Conservation (phyloP, 1,140 invertebrate genomes). For the Pseudomyrmex flavicornis region DNA sequence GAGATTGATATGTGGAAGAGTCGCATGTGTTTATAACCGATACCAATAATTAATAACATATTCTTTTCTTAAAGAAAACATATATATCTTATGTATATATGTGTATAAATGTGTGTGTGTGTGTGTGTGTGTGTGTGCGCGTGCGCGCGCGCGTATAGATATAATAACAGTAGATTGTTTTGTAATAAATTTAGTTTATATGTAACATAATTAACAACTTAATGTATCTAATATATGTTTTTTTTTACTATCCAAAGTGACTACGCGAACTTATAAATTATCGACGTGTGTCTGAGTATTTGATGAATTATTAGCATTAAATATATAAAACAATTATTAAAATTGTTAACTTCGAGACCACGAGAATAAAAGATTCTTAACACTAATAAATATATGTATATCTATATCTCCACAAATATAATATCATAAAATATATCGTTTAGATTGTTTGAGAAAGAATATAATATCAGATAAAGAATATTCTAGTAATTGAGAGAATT, state of each 20-base stretch:
- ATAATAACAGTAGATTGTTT: conserved; percentile 31
- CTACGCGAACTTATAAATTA: conserved; percentile 1
- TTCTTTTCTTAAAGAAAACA: conserved; percentile 19
- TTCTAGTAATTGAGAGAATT: conserved; percentile 10
- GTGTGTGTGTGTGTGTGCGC: neutral
- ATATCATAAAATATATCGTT: conserved; percentile 11
- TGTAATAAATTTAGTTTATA: neutral
- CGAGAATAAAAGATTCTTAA: neutral
- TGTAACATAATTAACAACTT: conserved; percentile 49
- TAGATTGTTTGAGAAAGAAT: neutral
- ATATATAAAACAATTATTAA: conserved; percentile 32
- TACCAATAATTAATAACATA: conserved; percentile 35
- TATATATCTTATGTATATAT: neutral
- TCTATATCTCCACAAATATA: conserved; percentile 11
- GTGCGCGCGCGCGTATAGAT: neutral
- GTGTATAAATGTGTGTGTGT: conserved; percentile 12
- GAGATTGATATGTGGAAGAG: conserved; percentile 10
- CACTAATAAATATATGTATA: conserved; percentile 44
- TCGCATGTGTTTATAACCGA: conserved; percentile 13
- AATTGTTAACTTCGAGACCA: conserved; percentile 31
- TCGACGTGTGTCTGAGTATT: conserved; percentile 36
- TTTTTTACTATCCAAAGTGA: conserved; percentile 39
- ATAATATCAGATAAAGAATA: conserved; percentile 12
- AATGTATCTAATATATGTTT: conserved; percentile 33
- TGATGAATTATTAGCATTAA: conserved; percentile 30